phyloP scores from a whole-genome alignment of 1,140 invertebrate species.

The Pseudoatta argentina region DNA sequence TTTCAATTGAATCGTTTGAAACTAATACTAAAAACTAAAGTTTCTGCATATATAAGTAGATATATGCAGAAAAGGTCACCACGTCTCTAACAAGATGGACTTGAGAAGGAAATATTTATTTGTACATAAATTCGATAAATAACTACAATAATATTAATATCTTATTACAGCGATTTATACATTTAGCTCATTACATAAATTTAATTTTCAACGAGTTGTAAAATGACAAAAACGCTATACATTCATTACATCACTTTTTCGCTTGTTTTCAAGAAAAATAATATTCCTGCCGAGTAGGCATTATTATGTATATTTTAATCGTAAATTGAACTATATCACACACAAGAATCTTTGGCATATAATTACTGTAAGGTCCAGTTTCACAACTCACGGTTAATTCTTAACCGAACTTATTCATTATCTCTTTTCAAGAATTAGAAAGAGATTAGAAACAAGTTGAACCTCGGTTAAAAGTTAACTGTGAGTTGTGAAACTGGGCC shows the following conservation, averaged over 20 bases:
- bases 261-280: constrained; percentile 39
- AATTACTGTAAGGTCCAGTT: constrained; percentile 32
- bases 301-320: background rate
- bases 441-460: too few species aligned
- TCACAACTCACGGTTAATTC: too few species aligned
- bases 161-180: constrained; percentile 23
- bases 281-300: constrained; percentile 39
- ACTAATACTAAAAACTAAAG: too few species aligned
- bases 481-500: too few species aligned
- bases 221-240: constrained; percentile 49
- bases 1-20: too few species aligned
- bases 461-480: too few species aligned
- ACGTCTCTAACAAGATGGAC: too few species aligned
- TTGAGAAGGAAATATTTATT: constrained; percentile 60
- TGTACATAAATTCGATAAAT: constrained; percentile 65
- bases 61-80: too few species aligned
- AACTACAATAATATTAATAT: constrained; percentile 59
- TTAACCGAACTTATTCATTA: too few species aligned
- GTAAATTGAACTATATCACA: constrained; percentile 25
- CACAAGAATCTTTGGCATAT: constrained; percentile 38
- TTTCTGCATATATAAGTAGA: too few species aligned
- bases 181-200: constrained; percentile 1
- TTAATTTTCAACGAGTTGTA: constrained; percentile 56
- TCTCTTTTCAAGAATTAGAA: too few species aligned
- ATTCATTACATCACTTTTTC: constrained; percentile 45